Evolutionary conservation across 2,888 invertebrate species (phyloP).

Genomic region (Drosophila percnosoma): DNA sequence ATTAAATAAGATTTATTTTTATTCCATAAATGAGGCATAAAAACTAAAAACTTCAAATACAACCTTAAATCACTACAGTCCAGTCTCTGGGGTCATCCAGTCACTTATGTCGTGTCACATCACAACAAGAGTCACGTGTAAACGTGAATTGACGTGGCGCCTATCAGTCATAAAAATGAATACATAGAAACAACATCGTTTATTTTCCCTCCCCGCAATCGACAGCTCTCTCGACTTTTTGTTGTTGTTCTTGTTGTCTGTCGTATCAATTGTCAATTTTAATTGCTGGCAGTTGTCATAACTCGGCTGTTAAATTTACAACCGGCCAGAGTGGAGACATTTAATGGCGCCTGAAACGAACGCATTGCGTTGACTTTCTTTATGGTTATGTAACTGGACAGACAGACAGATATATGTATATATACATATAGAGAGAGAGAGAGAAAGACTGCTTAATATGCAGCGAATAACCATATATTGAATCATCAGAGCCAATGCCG

Average conservation of each 20-base stretch:
- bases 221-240: conserved; percentile 6
- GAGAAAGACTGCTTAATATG: conserved; percentile 63
- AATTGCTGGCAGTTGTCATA: conserved; percentile 80
- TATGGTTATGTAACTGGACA: conserved; percentile 45
- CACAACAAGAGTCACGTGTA: conserved; percentile 17
- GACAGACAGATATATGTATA: background rate
- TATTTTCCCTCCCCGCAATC: conserved; percentile 7
- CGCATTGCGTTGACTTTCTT: conserved; percentile 47
- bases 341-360: conserved; percentile 66
- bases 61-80: background rate
- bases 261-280: conserved; percentile 76
- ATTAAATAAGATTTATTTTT: background rate
- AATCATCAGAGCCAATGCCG: conserved; percentile 68
- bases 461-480: conserved; percentile 68
- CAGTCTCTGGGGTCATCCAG: background rate
- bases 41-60: background rate
- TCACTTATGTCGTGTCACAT: conserved; percentile 7
- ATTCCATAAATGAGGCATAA: background rate
- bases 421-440: background rate
- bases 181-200: conserved; percentile 20
- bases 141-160: conserved; percentile 4
- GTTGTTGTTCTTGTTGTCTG: conserved; percentile 19
- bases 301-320: conserved; percentile 58
- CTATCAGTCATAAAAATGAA: conserved; percentile 33
- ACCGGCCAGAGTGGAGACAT: conserved; percentile 19